Conservation (phyloP, 2,113 vertebrate species). For the Trochalopteron elliotii region DNA sequence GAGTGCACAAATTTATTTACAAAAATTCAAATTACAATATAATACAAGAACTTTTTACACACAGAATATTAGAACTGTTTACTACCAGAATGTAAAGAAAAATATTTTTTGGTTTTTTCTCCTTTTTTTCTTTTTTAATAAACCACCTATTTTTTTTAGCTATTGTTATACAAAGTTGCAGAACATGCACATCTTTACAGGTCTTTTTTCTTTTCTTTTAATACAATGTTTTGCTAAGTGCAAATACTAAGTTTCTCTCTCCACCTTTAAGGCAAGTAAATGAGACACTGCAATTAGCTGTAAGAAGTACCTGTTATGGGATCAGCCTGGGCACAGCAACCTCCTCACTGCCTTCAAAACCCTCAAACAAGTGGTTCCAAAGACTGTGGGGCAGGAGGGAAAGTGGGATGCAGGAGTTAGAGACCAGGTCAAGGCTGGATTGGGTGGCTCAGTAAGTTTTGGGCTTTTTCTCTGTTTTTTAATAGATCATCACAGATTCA, state of each 20-base stretch:
- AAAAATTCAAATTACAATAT: slow-evolving; percentile 80
- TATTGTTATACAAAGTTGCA: slow-evolving; percentile 75
- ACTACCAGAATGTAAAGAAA: slow-evolving; percentile 74
- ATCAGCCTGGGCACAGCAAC: background rate
- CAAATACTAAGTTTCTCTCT: slow-evolving; percentile 78
- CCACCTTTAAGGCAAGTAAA: slow-evolving; percentile 83
- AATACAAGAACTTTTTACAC: slow-evolving; percentile 80
- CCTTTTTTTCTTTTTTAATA: slow-evolving; percentile 30
- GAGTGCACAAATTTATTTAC: slow-evolving; percentile 80
- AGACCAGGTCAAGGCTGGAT: background rate
- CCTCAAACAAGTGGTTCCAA: background rate
- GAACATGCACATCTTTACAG: slow-evolving; percentile 71
- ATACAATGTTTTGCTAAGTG: slow-evolving; percentile 71
- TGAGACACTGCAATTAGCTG: slow-evolving; percentile 8
- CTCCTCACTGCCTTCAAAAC: background rate
- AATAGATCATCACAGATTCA: background rate
- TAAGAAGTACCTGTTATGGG: slow-evolving; percentile 12
- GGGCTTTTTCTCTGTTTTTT: background rate
- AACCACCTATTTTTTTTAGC: slow-evolving; percentile 65
- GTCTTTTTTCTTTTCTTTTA: slow-evolving; percentile 8
- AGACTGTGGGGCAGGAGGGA: background rate
- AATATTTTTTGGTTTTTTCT: slow-evolving; percentile 17
- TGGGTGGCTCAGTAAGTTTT: background rate
- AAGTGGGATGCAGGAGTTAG: background rate
- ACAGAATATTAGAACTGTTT: slow-evolving; percentile 66